A percentile compares a stretch with the other conserved stretches of the same genome.
These are phyloP conservation scores for Aphelinus certus DNA, from an alignment of 1,140 invertebrate species.

Conservation along the genomic window DNA sequence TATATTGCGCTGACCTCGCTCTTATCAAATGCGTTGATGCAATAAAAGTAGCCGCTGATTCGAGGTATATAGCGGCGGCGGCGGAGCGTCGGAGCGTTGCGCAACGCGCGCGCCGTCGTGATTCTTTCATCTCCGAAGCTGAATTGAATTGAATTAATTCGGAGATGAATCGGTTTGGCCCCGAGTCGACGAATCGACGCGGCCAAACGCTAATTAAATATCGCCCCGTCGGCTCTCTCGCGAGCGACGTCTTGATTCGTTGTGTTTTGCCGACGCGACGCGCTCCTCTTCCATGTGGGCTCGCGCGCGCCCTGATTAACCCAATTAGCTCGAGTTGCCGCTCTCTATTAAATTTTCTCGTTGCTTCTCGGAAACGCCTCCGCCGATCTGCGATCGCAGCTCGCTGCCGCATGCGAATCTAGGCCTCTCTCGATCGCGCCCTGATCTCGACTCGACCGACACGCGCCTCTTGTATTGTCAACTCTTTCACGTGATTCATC, in stretches of 20 bases:
- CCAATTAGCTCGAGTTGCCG: slow-evolving; percentile 26
- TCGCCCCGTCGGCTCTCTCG: not conserved
- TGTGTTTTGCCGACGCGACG: not conserved
- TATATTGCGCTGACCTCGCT: slow-evolving; percentile 49
- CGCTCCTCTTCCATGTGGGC: too few species aligned
- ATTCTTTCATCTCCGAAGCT: slow-evolving; percentile 37
- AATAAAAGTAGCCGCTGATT: slow-evolving; percentile 41
- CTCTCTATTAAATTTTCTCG: slow-evolving; percentile 31
- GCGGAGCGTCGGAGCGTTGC: slow-evolving; percentile 18
- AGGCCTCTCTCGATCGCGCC: not conserved
- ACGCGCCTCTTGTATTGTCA: too few species aligned
- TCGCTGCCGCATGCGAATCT: not conserved
- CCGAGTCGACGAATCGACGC: slow-evolving; percentile 6
- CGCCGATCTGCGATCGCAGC: not conserved
- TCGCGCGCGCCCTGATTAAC: slow-evolving; percentile 11
- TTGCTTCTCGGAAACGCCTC: slow-evolving; percentile 21
- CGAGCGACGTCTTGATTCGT: slow-evolving; percentile 22
- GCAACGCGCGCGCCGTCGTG: slow-evolving; percentile 21
- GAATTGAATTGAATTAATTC: slow-evolving; percentile 36
- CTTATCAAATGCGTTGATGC: slow-evolving; percentile 56
- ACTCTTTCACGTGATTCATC: too few species aligned
- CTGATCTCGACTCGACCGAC: too few species aligned
- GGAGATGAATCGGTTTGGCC: slow-evolving; percentile 27
- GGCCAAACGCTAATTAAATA: slow-evolving; percentile 30
- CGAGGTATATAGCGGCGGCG: slow-evolving; percentile 1